phyloP scores from a whole-genome alignment of 2,888 invertebrate species.

The Eristalinus sepulchralis region DNA sequence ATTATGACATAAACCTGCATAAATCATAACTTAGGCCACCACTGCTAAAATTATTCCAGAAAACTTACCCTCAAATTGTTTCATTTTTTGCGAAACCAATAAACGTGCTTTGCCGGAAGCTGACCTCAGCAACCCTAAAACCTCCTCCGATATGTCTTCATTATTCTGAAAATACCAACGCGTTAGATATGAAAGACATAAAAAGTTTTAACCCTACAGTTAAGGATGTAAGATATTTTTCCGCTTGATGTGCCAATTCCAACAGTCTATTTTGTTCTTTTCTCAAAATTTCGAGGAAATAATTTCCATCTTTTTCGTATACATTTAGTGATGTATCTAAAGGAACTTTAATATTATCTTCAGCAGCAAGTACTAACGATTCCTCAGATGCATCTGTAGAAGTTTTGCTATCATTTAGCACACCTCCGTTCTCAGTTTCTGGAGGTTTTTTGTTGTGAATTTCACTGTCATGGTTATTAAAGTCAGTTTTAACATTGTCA shows the following conservation, averaged over 20 bases:
- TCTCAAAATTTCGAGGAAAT: constrained; percentile 89
- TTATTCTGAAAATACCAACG: constrained; percentile 75
- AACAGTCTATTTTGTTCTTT: constrained; percentile 87
- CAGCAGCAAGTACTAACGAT: constrained; percentile 26
- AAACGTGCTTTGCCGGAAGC: constrained; percentile 95
- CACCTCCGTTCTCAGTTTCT: not conserved
- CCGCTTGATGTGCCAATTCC: constrained; percentile 85
- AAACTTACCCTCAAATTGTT: constrained; percentile 91
- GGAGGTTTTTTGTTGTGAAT: not conserved
- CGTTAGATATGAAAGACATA: constrained; percentile 45
- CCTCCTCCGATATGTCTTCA: constrained; percentile 87
- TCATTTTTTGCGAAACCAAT: constrained; percentile 95
- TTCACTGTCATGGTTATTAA: not conserved
- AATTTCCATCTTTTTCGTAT: constrained; percentile 84
- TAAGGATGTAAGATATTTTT: constrained; percentile 85
- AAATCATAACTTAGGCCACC: not conserved
- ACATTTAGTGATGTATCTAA: not conserved
- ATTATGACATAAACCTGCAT: constrained; percentile 85
- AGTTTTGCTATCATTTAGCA: constrained; percentile 4
- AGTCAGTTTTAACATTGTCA: not conserved
- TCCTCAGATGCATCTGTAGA: constrained; percentile 54
- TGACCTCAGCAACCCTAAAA: constrained; percentile 90
- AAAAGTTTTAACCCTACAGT: constrained; percentile 76
- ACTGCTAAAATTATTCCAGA: not conserved
- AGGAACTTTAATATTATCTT: constrained; percentile 6